Conservation (phyloP, 2,888 invertebrate species). For the Fragum fragum region DNA sequence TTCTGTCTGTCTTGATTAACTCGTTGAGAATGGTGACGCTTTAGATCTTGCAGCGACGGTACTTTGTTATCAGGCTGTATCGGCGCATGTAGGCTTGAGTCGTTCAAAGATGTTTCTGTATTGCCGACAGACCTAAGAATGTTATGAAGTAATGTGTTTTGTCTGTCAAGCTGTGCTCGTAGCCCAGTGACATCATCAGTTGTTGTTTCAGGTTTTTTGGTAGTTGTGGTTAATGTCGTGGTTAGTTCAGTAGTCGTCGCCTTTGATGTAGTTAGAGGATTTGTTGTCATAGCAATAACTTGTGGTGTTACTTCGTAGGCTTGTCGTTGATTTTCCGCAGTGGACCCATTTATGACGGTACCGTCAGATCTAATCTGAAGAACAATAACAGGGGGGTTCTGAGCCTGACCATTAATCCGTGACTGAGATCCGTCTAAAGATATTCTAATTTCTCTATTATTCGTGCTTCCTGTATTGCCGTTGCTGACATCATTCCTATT, state of each 20-base stretch:
- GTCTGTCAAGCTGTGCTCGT: conserved; percentile 14
- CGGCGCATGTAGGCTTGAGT: neutral
- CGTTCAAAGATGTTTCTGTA: neutral
- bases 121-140: neutral
- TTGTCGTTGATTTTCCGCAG: neutral
- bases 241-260: neutral
- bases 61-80: neutral
- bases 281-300: neutral
- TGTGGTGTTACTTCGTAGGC: neutral
- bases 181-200: neutral
- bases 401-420: neutral
- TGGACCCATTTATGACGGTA: neutral
- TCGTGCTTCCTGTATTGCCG: neutral
- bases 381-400: neutral
- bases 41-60: neutral
- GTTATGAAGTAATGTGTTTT: conserved; percentile 14
- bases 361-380: conserved; percentile 1
- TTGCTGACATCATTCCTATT: too few relatives aligned
- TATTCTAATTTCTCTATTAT: conserved; percentile 19
- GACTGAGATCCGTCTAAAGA: neutral
- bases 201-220: neutral
- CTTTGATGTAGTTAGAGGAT: neutral
- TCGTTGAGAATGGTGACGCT: neutral
- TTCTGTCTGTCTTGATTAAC: neutral
- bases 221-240: neutral